Evolutionary conservation across 2,888 invertebrate genomes (phyloP).

Genomic region (Pollenia amentaria): DNA sequence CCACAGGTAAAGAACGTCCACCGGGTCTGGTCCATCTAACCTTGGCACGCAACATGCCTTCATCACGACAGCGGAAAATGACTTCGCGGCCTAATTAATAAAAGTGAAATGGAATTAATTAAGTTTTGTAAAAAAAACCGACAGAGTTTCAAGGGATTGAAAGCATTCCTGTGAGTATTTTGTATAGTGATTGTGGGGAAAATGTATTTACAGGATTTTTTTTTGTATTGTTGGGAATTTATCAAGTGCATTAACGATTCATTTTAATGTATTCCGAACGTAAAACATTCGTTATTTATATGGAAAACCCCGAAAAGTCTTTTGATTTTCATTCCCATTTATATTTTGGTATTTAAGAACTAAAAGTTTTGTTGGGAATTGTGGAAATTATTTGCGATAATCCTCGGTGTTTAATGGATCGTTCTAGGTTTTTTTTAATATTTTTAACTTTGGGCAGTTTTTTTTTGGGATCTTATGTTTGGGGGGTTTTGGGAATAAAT

Average conservation of each 20-base stretch:
- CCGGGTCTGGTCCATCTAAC: constrained; percentile 91
- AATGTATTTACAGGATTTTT: constrained; percentile 24
- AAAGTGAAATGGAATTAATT: neutral
- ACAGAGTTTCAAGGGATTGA: neutral
- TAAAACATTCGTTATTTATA: no score
- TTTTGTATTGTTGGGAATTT: neutral
- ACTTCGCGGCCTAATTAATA: constrained; percentile 92
- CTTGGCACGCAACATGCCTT: constrained; percentile 90
- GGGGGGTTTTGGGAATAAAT: no score
- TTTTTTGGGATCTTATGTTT: no score
- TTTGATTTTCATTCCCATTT: no score
- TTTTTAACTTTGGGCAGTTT: neutral
- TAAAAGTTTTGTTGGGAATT: no score
- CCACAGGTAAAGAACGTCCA: constrained; percentile 90
- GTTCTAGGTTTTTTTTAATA: neutral
- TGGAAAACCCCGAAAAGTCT: no score
- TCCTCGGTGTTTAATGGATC: neutral
- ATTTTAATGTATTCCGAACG: neutral
- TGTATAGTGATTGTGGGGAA: neutral
- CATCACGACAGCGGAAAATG: constrained; percentile 96
- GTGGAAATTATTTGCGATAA: no score
- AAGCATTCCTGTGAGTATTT: constrained; percentile 56
- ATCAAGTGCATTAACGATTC: constrained; percentile 14
- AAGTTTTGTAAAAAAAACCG: constrained; percentile 9
- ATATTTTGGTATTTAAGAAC: no score